Base-by-base conservation (phyloP, 2,888 invertebrate species). In the Ornithoptera priamus region DNA sequence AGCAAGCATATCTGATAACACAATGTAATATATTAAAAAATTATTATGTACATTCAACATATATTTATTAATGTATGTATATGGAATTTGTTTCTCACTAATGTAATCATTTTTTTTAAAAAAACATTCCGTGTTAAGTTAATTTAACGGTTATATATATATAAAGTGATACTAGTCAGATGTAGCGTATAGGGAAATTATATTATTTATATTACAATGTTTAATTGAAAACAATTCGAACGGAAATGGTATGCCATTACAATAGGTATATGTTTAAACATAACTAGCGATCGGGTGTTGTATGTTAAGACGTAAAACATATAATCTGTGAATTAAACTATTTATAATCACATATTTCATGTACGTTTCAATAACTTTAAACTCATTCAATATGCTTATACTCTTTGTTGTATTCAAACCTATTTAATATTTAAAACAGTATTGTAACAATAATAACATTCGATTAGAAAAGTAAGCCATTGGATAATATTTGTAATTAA, bases 101-200 rank as follows among this genome's bases (percentile, higher is more conserved):
- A 7, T 20, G 12, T 24, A 62, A 46, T 0, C 18, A 22, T 46
- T 62, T 42, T 20, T 50, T 24, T 39, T 22, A 22, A 22, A 22
- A 59, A 39, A 61, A 68, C 67, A 68, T 68, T 71, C 67, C 67
- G 22, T n/a, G 22, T 65, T 64, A 67, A 18, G 36, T 64, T 65
- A 65, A 56, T 67, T 73, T 67, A 70, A 63, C 30, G 70, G 65
- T 59, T 67, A 71, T 73, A 65, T 76, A 73, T 80, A 80, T 75
- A 79, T 78, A 78, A 78, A 77, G 80, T 81, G 81, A 81, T 81
- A 81, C 83, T 84, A 81, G 81, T 81, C 81, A 80, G 72, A 72
- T 67, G 73, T 70, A 63, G 65, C 65, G 46, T 58, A 72, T 74
- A 69, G 10, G 53, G n/a, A 30, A 46, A 17, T 24, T 42, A 62